These are phyloP conservation scores for Lucilia cuprina DNA, from an alignment of 1,140 invertebrate genomes.

Conservation along the genomic window DNA sequence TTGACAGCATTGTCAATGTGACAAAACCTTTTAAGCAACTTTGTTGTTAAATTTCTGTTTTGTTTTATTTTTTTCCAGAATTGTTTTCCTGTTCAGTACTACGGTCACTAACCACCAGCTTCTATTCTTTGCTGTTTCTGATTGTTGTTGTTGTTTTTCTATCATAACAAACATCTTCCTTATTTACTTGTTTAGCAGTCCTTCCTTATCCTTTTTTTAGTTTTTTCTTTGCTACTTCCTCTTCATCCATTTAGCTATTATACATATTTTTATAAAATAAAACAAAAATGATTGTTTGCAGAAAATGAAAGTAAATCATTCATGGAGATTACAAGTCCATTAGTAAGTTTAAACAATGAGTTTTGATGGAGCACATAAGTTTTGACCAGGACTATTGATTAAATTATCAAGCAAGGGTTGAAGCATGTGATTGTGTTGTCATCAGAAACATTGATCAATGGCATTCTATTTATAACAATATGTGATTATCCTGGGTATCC, in stretches of 20 bases:
- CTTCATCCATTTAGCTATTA: neutral
- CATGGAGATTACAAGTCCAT: neutral
- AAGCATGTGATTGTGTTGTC: too few relatives aligned
- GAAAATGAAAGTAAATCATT: neutral
- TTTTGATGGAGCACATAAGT: neutral
- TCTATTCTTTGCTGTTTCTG: neutral
- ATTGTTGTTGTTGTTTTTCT: neutral
- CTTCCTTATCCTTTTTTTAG: neutral
- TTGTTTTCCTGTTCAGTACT: neutral
- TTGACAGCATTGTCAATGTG: conserved; percentile 14
- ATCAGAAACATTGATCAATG: too few relatives aligned
- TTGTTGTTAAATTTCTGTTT: neutral
- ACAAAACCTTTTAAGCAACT: conserved; percentile 11
- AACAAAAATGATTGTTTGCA: neutral
- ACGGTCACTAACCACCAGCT: neutral
- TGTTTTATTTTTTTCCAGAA: neutral
- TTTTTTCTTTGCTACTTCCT: neutral
- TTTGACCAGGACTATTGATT: neutral
- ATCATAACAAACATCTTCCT: neutral
- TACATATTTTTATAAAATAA: neutral
- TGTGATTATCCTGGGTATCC: too few relatives aligned
- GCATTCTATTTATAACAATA: too few relatives aligned
- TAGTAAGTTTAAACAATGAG: neutral
- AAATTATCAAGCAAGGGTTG: neutral
- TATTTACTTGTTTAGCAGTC: neutral